phyloP scores from a whole-genome alignment of 2,113 vertebrate genomes.

The Microtus ochrogaster region DNA sequence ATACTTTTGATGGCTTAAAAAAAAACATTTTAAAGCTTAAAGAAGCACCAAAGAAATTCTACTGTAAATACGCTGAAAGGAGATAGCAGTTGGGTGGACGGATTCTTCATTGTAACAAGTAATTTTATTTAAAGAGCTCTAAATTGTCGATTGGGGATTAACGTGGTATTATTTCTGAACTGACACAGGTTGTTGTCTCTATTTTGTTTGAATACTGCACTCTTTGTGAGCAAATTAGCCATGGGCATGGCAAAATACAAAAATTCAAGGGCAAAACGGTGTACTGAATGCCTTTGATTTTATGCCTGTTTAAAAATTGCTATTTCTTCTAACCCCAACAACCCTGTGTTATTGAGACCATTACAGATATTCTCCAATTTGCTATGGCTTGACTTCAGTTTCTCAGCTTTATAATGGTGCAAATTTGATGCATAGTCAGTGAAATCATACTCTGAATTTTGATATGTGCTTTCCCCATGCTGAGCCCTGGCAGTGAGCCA shows the following conservation, averaged over 20 bases:
- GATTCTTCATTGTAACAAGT: neutral
- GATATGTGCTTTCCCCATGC: neutral
- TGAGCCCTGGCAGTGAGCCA: neutral
- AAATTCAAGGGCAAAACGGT: neutral
- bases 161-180: slow-evolving; percentile 30
- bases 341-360: neutral
- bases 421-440: neutral
- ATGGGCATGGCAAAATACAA: neutral
- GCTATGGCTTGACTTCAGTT: neutral
- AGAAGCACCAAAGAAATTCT: slow-evolving; percentile 37
- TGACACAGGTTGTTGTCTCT: neutral
- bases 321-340: neutral
- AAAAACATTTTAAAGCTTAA: neutral
- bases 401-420: neutral
- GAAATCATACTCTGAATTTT: neutral
- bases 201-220: neutral
- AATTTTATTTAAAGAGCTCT: slow-evolving; percentile 61
- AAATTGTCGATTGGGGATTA: slow-evolving; percentile 17
- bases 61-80: slow-evolving; percentile 18
- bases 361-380: neutral
- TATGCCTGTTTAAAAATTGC: slow-evolving; percentile 8
- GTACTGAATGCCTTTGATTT: neutral
- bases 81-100: neutral
- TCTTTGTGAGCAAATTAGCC: slow-evolving; percentile 14
- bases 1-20: neutral